Conservation (phyloP, 1,140 invertebrate species). For the Drosophila pachea region DNA sequence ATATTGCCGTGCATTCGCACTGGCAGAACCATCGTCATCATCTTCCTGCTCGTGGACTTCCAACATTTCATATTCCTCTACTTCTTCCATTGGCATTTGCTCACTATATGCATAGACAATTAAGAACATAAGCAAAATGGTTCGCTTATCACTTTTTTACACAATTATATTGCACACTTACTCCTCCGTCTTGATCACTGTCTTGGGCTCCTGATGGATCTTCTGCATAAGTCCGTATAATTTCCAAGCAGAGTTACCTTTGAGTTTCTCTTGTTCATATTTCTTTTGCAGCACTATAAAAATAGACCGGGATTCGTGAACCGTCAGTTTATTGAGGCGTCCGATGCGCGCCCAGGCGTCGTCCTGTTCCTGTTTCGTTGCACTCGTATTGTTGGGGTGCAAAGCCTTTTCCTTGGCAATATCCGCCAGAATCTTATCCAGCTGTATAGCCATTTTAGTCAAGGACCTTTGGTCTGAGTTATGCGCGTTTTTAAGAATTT, state of each 20-base stretch:
- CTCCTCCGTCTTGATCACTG: conserved; percentile 55
- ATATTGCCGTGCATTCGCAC: conserved; percentile 16
- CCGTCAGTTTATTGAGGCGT: conserved; percentile 71
- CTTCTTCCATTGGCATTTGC: conserved; percentile 61
- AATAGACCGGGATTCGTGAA: conserved; percentile 75
- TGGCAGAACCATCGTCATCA: conserved; percentile 43
- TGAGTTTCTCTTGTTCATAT: conserved; percentile 72
- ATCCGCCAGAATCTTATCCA: conserved; percentile 73
- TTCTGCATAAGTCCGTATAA: conserved; percentile 71
- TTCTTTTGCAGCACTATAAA: conserved; percentile 77
- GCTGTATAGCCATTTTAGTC: conserved; percentile 74
- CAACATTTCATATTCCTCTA: conserved; percentile 74
- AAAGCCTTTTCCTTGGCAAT: conserved; percentile 71
- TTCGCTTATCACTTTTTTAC: neutral
- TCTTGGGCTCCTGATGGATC: conserved; percentile 67
- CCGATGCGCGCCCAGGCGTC: conserved; percentile 74
- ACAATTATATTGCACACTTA: conserved; percentile 1
- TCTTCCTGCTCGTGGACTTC: conserved; percentile 73
- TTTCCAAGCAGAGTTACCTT: conserved; percentile 70
- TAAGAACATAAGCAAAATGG: neutral
- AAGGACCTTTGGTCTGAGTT: conserved; percentile 54
- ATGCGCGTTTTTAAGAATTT: conserved; percentile 62
- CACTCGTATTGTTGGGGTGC: conserved; percentile 68
- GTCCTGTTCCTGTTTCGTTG: conserved; percentile 70
- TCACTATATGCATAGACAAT: conserved; percentile 29